Evolutionary conservation across 2,113 vertebrate genomes (phyloP).

Genomic region (Sinocyclocheilus anophthalmus): DNA sequence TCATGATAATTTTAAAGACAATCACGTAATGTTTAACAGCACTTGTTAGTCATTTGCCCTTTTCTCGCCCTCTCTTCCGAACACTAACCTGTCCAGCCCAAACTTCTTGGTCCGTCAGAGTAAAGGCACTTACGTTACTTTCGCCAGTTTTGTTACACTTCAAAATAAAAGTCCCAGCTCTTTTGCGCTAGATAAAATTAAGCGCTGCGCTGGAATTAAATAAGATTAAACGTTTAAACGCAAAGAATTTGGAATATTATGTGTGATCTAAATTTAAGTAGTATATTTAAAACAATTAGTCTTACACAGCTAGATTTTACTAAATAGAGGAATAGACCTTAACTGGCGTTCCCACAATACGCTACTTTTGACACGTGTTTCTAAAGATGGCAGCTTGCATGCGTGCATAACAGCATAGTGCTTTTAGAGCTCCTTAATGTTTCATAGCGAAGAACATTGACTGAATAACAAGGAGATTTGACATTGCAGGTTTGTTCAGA

Average conservation of each 20-base stretch:
- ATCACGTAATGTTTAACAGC: not conserved
- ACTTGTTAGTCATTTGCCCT: not conserved
- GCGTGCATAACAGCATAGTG: not conserved
- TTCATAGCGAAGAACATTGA: not conserved
- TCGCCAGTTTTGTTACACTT: not conserved
- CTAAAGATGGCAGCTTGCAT: slow-evolving; percentile 41
- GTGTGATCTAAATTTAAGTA: not conserved
- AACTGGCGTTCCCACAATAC: not conserved
- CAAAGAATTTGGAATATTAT: not conserved
- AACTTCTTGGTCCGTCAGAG: slow-evolving; percentile 14
- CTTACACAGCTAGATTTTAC: not conserved
- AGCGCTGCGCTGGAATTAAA: not conserved
- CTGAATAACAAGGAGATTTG: not conserved
- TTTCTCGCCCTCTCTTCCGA: not conserved
- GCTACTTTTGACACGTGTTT: slow-evolving; percentile 34
- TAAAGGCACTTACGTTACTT: slow-evolving; percentile 27
- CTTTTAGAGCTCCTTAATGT: not conserved
- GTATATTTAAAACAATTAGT: not conserved
- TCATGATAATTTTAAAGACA: not conserved
- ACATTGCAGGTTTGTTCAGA: slow-evolving; percentile 10
- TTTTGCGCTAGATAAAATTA: not conserved
- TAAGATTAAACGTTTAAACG: not conserved
- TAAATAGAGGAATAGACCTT: not conserved
- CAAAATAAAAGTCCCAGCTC: slow-evolving; percentile 35
- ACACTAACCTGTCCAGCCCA: not conserved